Conservation (phyloP, 2,888 invertebrate genomes). For the Anorthoa munda region DNA sequence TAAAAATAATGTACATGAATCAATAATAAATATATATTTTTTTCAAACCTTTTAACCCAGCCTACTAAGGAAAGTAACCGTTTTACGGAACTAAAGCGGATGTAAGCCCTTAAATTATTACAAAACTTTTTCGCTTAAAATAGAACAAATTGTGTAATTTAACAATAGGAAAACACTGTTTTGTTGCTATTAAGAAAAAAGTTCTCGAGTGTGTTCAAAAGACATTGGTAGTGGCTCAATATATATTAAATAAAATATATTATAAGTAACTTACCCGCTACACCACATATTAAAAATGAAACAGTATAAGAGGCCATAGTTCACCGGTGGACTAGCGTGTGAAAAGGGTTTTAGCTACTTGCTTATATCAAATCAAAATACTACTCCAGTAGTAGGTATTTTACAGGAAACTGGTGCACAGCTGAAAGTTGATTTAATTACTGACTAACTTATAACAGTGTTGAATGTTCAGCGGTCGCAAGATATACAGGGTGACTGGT, state of each 20-base stretch:
- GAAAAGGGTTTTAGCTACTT: neutral
- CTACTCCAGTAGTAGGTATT: neutral
- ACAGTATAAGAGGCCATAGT: constrained; percentile 13
- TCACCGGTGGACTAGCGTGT: neutral
- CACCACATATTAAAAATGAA: neutral
- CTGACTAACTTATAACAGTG: constrained; percentile 3
- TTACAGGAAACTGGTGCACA: neutral
- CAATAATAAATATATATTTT: too few relatives aligned
- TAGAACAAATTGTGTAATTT: too few relatives aligned
- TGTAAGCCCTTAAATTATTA: too few relatives aligned
- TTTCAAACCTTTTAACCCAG: too few relatives aligned
- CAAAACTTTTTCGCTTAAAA: too few relatives aligned
- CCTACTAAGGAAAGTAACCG: too few relatives aligned
- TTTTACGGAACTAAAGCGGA: too few relatives aligned
- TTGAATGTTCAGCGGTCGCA: neutral
- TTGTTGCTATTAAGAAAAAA: too few relatives aligned
- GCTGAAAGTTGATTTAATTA: constrained; percentile 4
- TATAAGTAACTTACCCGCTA: constrained; percentile 19
- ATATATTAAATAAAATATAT: neutral
- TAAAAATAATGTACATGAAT: too few relatives aligned
- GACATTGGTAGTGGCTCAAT: neutral
- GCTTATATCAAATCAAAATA: neutral
- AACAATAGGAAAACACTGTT: too few relatives aligned
- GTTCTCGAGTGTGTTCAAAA: too few relatives aligned
- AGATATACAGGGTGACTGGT: too few relatives aligned